These are phyloP conservation scores for Rhynchotus rufescens DNA, from an alignment of 2,797 vertebrate species.

Conservation along the genomic window DNA sequence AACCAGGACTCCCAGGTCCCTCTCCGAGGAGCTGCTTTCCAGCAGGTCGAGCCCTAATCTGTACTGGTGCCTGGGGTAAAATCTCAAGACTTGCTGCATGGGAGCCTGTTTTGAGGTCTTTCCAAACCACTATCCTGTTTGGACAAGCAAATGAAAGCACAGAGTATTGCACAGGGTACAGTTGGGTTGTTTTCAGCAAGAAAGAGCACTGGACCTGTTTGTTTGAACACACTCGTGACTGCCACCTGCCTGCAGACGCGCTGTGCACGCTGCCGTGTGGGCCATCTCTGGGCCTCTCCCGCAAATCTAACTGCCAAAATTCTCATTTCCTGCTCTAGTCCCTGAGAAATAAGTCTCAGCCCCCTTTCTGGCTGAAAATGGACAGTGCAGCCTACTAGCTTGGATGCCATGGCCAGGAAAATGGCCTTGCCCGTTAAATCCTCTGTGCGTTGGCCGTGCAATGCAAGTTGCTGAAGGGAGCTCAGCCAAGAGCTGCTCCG, in stretches of 20 bases:
- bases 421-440: background rate
- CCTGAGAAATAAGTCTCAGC: background rate
- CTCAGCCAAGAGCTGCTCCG: background rate
- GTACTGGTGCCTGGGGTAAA: no score
- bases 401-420: background rate
- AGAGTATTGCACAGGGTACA: background rate
- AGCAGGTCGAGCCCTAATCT: no score
- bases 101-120: background rate
- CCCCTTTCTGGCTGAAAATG: background rate
- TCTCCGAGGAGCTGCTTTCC: no score
- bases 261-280: background rate
- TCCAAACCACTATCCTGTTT: fast-evolving
- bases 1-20: no score
- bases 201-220: background rate
- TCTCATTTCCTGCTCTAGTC: background rate
- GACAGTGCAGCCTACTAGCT: background rate
- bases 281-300: background rate
- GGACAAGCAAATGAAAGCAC: background rate
- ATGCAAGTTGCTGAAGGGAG: background rate
- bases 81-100: background rate
- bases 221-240: background rate
- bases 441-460: background rate
- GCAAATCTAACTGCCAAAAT: background rate
- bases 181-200: background rate
- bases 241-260: background rate